Evolutionary conservation across 2,888 invertebrate genomes (phyloP), one percentile per base, ranked within the genome.

Genomic region (Xiphydria camelus): DNA sequence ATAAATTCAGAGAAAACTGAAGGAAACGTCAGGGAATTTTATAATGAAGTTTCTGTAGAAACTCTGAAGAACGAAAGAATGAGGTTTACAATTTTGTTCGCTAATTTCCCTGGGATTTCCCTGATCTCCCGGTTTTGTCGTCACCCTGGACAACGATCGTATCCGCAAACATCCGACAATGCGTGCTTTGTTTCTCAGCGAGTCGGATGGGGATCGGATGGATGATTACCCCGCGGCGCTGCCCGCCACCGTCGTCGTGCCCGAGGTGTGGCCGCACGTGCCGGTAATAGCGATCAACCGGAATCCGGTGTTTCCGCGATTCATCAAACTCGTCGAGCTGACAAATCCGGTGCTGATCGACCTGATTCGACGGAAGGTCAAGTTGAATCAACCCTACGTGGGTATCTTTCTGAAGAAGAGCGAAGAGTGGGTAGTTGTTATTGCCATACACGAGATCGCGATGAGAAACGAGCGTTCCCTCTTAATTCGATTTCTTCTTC

Each of bases 261-360:
- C 98, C 1, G 97, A 97, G 74, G 88, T 91, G 6, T 97, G 95
- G 90, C 98, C 99, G 0, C 89, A 91, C 72, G 87, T 99, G 14
- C 99, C 99, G 2, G 87, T 98, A 5, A 88, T 99, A 58, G 94
- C 97, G 0, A 91, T 98, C 53, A 88, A 83, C 65, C 84, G 95
- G 59, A 94, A 96, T 79, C 97, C 98, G 3, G 91, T 99, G 1
- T 99, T 99, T 79, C 99, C 99, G 14, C 85, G 94, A 60, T 99
- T 99, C 76, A 95, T 98, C 60, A 99, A 99, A 79, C 84, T 99
- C 58, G 86, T 99, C 52, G 98, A 98, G 83, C 91, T 97, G 29
- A 85, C 88, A 21, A 90, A 97, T 77, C 90, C 92, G 31, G 81
- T 84, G 41, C 79, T 99, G 42, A 92, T 95, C 68, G 91, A 94